These are phyloP conservation scores for Eristalinus aeneus DNA, from an alignment of 2,888 invertebrate species.

Conservation along the genomic window DNA sequence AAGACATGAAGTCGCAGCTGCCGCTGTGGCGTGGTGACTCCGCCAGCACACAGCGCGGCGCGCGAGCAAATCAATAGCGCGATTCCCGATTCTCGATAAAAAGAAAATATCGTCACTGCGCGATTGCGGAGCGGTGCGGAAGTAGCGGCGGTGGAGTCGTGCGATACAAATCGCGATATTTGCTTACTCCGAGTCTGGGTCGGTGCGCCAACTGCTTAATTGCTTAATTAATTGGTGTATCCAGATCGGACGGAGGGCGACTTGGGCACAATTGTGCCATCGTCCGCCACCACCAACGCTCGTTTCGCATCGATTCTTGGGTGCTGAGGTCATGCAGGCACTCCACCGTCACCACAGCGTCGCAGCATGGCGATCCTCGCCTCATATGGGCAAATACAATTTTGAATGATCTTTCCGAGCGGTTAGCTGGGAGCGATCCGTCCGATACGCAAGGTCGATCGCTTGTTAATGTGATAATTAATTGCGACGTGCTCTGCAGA, in stretches of 20 bases:
- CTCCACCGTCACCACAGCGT: not conserved
- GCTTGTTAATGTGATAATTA: constrained; percentile 60
- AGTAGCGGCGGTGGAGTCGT: constrained; percentile 31
- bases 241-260: constrained; percentile 52
- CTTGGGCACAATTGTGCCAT: constrained; percentile 24
- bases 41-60: constrained; percentile 1
- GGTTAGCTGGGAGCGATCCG: constrained; percentile 23
- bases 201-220: constrained; percentile 65
- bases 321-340: constrained; percentile 43
- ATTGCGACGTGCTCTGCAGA: constrained; percentile 63
- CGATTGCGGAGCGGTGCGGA: not conserved
- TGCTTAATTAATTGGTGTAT: constrained; percentile 69
- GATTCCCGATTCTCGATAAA: constrained; percentile 60
- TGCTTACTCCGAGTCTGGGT: constrained; percentile 53
- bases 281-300: constrained; percentile 24
- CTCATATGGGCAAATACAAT: constrained; percentile 42
- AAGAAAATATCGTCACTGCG: constrained; percentile 43
- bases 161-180: constrained; percentile 68
- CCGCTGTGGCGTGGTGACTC: constrained; percentile 10
- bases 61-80: constrained; percentile 60
- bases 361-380: not conserved
- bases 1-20: constrained; percentile 33
- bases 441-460: constrained; percentile 40
- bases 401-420: constrained; percentile 35
- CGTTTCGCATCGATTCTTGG: constrained; percentile 8